Base-by-base conservation (phyloP, 2,797 vertebrate genomes). In the Macropodus opercularis region DNA sequence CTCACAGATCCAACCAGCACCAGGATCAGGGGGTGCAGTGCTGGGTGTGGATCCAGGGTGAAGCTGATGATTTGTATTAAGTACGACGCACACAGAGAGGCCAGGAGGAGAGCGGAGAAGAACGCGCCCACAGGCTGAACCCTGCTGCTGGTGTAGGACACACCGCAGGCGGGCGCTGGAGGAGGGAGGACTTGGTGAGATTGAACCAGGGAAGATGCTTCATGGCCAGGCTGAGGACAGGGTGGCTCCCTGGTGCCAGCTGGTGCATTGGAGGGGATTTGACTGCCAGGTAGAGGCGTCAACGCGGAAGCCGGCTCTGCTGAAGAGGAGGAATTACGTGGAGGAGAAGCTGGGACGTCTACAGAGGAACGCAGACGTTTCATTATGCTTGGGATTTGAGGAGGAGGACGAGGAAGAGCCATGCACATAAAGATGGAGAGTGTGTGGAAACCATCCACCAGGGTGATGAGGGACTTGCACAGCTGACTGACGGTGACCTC, bases 371-470 rank as follows among this genome's bases (percentile, higher is more conserved):
- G 44, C 1, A 9, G 14, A 10, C 39, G 17, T 21, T 39, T 59
- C 23, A 6, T 22, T 14, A 23, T 1, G 42, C 18, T 14, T 6
- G 24, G 3, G 11, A 36, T 29, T 15, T 34, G 64, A 46, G 47
- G 46, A 18, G 49, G 58, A 27, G 42, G 46, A 15, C 47, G 58
- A 27, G 54, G 68, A 11, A 89, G 55, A 44, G 69, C 52, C 70
- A 90, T 53, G 44, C 54, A 76, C 24, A 89, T 43, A 60, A 92
- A 79, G 57, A 92, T 14, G 68, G 89, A 89, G 63, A 93, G 76
- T 0, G 92, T 92, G 79, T 94, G 89, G 79, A 93, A 94, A 55
- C 80, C 83, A 23, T 93, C 90, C 50, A 92, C 74, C 50, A 90
- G 79, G 49, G 55, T 83, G 84, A 90, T 89, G 56, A 90, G 79